Conservation (phyloP, 2,797 vertebrate genomes). For the Alectoris magna region DNA sequence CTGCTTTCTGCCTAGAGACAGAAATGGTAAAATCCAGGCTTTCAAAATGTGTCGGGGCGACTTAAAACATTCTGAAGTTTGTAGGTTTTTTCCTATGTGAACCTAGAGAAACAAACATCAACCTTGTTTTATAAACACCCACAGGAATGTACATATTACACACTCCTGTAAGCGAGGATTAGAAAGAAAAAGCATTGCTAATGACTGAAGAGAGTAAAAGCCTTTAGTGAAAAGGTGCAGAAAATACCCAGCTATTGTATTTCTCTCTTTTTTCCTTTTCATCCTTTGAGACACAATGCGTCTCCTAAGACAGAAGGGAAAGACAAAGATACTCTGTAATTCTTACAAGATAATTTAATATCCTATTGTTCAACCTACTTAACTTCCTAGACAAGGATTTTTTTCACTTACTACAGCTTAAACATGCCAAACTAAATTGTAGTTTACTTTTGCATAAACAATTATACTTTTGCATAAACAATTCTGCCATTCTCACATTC, state of each 20-base stretch:
- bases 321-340: not conserved
- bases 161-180: not conserved
- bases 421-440: not conserved
- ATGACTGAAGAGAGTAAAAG: not conserved
- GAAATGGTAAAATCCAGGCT: not conserved
- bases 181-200: not conserved
- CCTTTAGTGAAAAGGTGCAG: not conserved
- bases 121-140: not conserved
- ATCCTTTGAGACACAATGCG: not conserved
- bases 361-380: not conserved
- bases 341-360: not conserved
- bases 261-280: not conserved
- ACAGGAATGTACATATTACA: not conserved
- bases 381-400: not conserved
- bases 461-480: not conserved
- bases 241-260: not conserved
- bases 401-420: not conserved
- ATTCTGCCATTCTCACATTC: not conserved
- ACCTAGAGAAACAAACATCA: not conserved
- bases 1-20: not conserved
- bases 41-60: not conserved
- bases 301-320: not conserved
- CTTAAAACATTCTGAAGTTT: not conserved
- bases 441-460: not conserved
- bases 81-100: accelerated